phyloP scores from a whole-genome alignment of 2,113 vertebrate species.

The Tachuris rubrigastra region DNA sequence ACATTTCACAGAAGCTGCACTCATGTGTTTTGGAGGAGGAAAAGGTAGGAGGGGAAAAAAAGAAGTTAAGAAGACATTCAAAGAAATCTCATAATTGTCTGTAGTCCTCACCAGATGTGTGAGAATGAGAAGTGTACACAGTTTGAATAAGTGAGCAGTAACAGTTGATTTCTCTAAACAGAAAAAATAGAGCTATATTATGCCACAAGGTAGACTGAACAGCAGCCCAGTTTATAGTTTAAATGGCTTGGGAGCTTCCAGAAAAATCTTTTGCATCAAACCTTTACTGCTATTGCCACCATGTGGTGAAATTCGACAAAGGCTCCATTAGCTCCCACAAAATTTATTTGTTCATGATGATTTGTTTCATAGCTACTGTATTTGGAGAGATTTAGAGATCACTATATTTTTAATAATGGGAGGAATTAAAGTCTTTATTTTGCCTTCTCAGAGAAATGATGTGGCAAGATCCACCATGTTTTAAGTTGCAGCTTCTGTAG shows the following conservation, averaged over 20 bases:
- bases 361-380: neutral
- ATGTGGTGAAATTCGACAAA: neutral
- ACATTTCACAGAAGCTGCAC: slow-evolving; percentile 52
- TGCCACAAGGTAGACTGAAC: slow-evolving; percentile 23
- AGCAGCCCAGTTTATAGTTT: slow-evolving; percentile 12
- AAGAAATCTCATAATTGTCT: neutral
- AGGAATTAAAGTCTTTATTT: neutral
- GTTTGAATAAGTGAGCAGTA: neutral
- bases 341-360: neutral
- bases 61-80: neutral
- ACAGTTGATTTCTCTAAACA: neutral
- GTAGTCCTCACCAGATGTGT: neutral
- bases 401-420: neutral
- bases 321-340: neutral
- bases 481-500: neutral
- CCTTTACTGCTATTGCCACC: slow-evolving; percentile 69
- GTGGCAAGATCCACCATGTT: neutral
- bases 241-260: slow-evolving; percentile 58
- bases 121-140: neutral
- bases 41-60: neutral
- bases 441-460: neutral
- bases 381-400: neutral
- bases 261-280: slow-evolving; percentile 61
- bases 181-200: slow-evolving; percentile 4
- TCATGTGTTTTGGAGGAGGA: slow-evolving; percentile 26